Percentiles rank a stretch among this genome's conserved stretches.
Evolutionary conservation across 2,888 invertebrate species (phyloP).

Genomic region (Elmis aenea): DNA sequence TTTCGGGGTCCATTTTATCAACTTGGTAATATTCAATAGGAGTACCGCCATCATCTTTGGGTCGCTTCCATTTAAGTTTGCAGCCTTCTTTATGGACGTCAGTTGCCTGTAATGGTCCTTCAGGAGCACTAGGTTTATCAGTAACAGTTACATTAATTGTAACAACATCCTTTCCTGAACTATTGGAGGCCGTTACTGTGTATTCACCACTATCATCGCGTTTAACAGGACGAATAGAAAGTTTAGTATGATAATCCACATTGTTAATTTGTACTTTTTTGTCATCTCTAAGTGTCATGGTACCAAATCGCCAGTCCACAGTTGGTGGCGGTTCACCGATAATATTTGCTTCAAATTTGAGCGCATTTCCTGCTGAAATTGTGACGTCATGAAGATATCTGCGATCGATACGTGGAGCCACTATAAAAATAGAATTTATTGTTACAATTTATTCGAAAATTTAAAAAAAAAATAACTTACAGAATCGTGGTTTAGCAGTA

Average conservation of each 20-base stretch:
- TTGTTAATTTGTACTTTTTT: conserved; percentile 78
- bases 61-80: conserved; percentile 92
- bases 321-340: conserved; percentile 94
- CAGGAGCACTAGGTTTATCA: conserved; percentile 82
- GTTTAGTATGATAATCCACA: conserved; percentile 82
- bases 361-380: conserved; percentile 84
- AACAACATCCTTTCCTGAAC: conserved; percentile 81
- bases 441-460: conserved; percentile 4
- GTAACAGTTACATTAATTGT: conserved; percentile 77
- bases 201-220: conserved; percentile 85
- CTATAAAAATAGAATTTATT: conserved; percentile 50
- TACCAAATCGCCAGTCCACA: conserved; percentile 87
- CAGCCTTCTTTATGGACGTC: conserved; percentile 92
- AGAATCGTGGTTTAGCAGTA: conserved; percentile 77
- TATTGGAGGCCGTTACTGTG: conserved; percentile 78
- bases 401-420: conserved; percentile 94
- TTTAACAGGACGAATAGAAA: conserved; percentile 74
- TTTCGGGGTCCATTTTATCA: conserved; percentile 89
- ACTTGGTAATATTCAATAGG: conserved; percentile 95
- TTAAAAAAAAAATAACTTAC: conserved; percentile 44
- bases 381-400: conserved; percentile 86
- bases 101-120: conserved; percentile 83
- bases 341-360: conserved; percentile 90
- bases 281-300: conserved; percentile 61
- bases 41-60: conserved; percentile 89